phyloP scores from a whole-genome alignment of 92 coral and sea anemone species.

The Blastomussa wellsi region DNA sequence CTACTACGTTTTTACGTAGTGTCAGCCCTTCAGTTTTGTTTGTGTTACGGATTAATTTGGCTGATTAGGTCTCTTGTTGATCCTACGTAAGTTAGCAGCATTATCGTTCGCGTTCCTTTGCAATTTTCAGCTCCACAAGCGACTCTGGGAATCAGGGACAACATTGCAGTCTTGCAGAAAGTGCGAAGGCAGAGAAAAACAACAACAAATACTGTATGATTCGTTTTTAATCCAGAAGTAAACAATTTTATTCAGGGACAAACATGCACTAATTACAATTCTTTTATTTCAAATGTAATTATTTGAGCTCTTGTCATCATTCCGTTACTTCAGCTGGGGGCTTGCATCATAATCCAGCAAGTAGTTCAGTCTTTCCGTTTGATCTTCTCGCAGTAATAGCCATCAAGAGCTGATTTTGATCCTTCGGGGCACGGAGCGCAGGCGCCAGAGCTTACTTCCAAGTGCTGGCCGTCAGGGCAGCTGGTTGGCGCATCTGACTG shows the following conservation, averaged over 20 bases:
- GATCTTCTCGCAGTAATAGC: slow-evolving; percentile 45
- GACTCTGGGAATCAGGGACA: too few species aligned
- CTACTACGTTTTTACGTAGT: too few species aligned
- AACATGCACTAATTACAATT: not conserved
- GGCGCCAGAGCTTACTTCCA: not conserved
- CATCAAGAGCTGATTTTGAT: slow-evolving; percentile 38
- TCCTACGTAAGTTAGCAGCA: too few species aligned
- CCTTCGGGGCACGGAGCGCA: slow-evolving; percentile 38
- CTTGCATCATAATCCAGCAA: not conserved
- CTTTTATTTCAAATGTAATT: not conserved
- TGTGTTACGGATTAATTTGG: too few species aligned
- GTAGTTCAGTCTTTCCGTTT: not conserved
- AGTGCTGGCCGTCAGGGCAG: slow-evolving; percentile 28
- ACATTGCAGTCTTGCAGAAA: too few species aligned
- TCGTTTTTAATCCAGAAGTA: not conserved
- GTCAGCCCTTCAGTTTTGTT: too few species aligned
- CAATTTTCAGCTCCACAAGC: too few species aligned
- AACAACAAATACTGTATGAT: not conserved
- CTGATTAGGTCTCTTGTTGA: too few species aligned
- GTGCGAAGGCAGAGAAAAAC: not conserved
- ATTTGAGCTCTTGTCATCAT: not conserved
- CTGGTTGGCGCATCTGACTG: not conserved
- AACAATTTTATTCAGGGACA: not conserved
- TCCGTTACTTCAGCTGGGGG: not conserved
- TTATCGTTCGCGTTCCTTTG: too few species aligned